A percentile compares a stretch with the other conserved stretches of the same genome.
phyloP scores from a whole-genome alignment of 2,797 vertebrate genomes.

The Poeciliopsis turneri region DNA sequence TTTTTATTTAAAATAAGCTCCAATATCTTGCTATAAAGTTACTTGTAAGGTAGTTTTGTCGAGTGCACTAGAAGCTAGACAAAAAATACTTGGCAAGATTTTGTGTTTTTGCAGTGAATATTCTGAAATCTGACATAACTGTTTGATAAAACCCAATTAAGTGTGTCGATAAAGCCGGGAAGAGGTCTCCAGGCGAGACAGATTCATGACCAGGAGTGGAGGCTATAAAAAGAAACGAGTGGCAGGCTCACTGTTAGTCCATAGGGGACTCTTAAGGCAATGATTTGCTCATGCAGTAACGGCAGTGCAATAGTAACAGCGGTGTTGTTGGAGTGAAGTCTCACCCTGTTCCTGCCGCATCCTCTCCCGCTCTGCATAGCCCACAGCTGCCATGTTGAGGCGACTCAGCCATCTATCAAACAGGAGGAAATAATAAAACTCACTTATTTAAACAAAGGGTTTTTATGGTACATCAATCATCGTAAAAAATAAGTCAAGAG shows the following conservation, averaged over 20 bases:
- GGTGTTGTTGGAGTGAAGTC: slow-evolving; percentile 7
- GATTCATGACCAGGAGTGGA: not conserved
- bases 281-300: not conserved
- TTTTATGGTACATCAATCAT: not conserved
- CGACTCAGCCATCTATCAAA: slow-evolving; percentile 94
- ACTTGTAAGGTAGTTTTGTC: too few species aligned
- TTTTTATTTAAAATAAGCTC: too few species aligned
- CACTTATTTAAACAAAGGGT: not conserved
- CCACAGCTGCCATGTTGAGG: slow-evolving; percentile 94
- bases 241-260: not conserved
- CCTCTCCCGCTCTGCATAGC: slow-evolving; percentile 93
- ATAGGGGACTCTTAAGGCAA: not conserved
- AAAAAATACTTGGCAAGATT: too few species aligned
- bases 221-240: slow-evolving; percentile 1
- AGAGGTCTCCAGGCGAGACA: not conserved
- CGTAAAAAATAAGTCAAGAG: not conserved
- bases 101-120: too few species aligned
- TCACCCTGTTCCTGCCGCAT: slow-evolving; percentile 97
- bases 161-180: not conserved
- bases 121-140: not conserved
- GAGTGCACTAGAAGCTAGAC: too few species aligned
- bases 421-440: not conserved
- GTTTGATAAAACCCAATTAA: not conserved
- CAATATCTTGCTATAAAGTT: too few species aligned
- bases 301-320: not conserved